Evolutionary conservation across 2,888 invertebrate genomes (phyloP).

Genomic region (Pegoplata infirma): DNA sequence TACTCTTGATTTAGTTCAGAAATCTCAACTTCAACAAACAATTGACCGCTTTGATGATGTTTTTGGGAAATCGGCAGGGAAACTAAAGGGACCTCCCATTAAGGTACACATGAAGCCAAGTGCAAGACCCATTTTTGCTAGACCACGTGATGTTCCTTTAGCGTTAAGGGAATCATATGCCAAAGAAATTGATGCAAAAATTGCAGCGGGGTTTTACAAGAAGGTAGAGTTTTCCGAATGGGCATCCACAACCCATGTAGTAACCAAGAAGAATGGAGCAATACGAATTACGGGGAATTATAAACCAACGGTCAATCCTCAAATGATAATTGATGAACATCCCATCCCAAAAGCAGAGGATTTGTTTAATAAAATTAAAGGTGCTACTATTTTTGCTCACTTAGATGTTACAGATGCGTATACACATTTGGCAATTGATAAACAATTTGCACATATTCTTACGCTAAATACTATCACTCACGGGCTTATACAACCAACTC

Average conservation of each 20-base stretch:
- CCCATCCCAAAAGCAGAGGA: conserved; percentile 18
- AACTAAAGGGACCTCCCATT: neutral
- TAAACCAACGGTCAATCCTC: conserved; percentile 49
- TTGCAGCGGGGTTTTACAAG: conserved; percentile 25
- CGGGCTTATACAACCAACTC: conserved; percentile 33
- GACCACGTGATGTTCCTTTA: conserved; percentile 22
- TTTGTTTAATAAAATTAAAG: conserved; percentile 31
- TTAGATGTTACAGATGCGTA: conserved; percentile 23
- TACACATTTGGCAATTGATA: conserved; percentile 21
- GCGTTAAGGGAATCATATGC: conserved; percentile 21
- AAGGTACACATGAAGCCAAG: conserved; percentile 1
- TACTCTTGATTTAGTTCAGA: neutral
- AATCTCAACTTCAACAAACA: neutral
- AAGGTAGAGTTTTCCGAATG: conserved; percentile 45
- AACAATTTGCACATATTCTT: conserved; percentile 28
- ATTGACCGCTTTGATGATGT: neutral
- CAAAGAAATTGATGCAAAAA: conserved; percentile 8
- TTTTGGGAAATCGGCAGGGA: neutral
- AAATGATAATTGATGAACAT: conserved; percentile 51
- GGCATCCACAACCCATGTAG: conserved; percentile 47
- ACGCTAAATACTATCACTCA: conserved; percentile 35
- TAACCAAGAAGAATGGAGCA: conserved; percentile 40
- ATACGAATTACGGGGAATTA: conserved; percentile 36
- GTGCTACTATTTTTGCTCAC: conserved; percentile 4
- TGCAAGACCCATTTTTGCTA: conserved; percentile 20